A percentile compares a stretch with the other conserved stretches of the same genome.
Evolutionary conservation across 2,797 vertebrate genomes (phyloP).

Genomic region (Myiotriccus ornatus): DNA sequence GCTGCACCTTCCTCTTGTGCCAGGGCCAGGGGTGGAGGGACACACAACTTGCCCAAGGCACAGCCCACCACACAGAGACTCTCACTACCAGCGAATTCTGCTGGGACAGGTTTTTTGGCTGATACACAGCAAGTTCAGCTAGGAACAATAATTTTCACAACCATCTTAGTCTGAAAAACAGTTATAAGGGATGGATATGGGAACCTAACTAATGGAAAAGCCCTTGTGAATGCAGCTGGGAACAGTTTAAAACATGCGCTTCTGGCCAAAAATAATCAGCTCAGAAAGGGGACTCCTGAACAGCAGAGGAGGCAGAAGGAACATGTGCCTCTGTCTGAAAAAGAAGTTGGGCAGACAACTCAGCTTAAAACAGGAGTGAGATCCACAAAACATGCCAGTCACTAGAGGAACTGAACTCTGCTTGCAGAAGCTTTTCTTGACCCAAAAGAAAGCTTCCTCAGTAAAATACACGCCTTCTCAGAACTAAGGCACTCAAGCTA

Average conservation of each 20-base stretch:
- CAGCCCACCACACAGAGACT: background rate
- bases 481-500: background rate
- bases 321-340: background rate
- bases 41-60: background rate
- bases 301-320: background rate
- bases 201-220: background rate
- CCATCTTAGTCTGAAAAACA: background rate
- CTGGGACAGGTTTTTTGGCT: background rate
- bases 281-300: background rate
- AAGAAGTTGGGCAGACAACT: background rate
- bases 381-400: background rate
- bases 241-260: background rate
- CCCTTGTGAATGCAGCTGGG: background rate
- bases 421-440: background rate
- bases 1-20: background rate
- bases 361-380: background rate
- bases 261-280: background rate
- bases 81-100: background rate
- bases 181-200: background rate
- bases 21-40: background rate
- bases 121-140: background rate
- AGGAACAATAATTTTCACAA: background rate
- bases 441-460: background rate
- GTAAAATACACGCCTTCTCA: background rate
- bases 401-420: background rate